phyloP scores from a whole-genome alignment of 2,888 invertebrate genomes.

The Drosophila parthenogenetica region DNA sequence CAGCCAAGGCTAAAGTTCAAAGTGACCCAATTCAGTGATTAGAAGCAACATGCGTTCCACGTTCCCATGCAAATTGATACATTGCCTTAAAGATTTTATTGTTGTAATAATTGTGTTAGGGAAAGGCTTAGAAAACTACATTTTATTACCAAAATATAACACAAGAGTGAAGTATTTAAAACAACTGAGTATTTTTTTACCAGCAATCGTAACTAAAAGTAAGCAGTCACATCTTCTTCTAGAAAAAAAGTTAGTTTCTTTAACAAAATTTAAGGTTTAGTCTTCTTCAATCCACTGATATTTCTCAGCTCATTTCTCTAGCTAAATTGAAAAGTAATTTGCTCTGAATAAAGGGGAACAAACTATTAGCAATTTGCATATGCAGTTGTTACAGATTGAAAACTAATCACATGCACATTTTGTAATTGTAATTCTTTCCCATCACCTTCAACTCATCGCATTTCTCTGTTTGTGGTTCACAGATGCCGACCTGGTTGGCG shows the following conservation, averaged over 20 bases:
- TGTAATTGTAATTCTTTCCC: conserved; percentile 20
- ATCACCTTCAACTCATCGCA: conserved; percentile 2
- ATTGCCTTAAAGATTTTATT: conserved; percentile 26
- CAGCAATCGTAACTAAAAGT: no score
- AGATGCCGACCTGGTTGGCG: conserved; percentile 97
- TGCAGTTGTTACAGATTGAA: conserved; percentile 20
- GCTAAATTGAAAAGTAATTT: neutral
- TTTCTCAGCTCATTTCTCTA: neutral
- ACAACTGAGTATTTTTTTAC: no score
- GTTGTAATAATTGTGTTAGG: conserved; percentile 7
- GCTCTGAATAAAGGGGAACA: neutral
- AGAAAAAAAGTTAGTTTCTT: neutral
- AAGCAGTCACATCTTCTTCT: no score
- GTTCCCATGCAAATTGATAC: conserved; percentile 75
- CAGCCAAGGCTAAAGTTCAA: conserved; percentile 76
- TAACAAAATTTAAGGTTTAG: no score
- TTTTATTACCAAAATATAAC: neutral
- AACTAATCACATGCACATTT: conserved; percentile 35
- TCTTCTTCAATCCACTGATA: neutral
- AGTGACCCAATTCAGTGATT: conserved; percentile 79
- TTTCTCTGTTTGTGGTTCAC: conserved; percentile 12
- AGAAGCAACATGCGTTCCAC: conserved; percentile 39
- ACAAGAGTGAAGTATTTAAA: no score
- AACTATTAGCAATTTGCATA: conserved; percentile 9
- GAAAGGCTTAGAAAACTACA: neutral